These are phyloP conservation scores for Aproaerema taeniolella DNA, from an alignment of 2,888 invertebrate genomes.

Conservation along the genomic window DNA sequence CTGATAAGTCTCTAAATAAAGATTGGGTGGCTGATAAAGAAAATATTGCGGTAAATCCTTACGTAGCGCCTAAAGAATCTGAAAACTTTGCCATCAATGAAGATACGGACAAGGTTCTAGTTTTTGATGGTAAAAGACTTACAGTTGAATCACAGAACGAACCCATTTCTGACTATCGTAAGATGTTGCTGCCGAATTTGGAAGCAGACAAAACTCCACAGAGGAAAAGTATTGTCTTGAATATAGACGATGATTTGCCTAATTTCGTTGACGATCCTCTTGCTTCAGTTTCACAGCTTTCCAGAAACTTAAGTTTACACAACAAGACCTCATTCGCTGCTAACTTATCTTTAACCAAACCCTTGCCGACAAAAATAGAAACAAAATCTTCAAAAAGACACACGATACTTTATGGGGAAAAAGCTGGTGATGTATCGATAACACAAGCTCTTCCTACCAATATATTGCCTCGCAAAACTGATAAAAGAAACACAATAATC, in stretches of 20 bases:
- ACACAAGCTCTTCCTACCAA: slow-evolving; percentile 13
- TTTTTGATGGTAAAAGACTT: slow-evolving; percentile 59
- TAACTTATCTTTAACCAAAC: slow-evolving; percentile 31
- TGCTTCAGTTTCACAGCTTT: slow-evolving; percentile 14
- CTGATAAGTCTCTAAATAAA: slow-evolving; percentile 26
- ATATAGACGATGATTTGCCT: slow-evolving; percentile 52
- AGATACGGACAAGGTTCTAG: slow-evolving; percentile 46
- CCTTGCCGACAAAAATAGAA: slow-evolving; percentile 21
- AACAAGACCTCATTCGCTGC: slow-evolving; percentile 1
- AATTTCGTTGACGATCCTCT: slow-evolving; percentile 37
- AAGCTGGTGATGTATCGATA: slow-evolving; percentile 19
- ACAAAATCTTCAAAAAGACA: slow-evolving; percentile 2
- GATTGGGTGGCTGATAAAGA: slow-evolving; percentile 60
- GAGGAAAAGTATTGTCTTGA: slow-evolving; percentile 49
- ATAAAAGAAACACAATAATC: slow-evolving; percentile 23
- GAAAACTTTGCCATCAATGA: slow-evolving; percentile 49
- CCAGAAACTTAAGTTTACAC: background rate
- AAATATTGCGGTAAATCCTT: slow-evolving; percentile 57
- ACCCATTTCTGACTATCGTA: slow-evolving; percentile 25
- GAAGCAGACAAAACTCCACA: slow-evolving; percentile 25
- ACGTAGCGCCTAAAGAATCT: slow-evolving; percentile 40
- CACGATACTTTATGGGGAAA: background rate
- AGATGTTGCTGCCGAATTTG: slow-evolving; percentile 24
- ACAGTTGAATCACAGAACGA: slow-evolving; percentile 39
- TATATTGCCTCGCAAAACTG: background rate